Conservation (phyloP, 2,888 invertebrate genomes). For the Orthosia cruda region DNA sequence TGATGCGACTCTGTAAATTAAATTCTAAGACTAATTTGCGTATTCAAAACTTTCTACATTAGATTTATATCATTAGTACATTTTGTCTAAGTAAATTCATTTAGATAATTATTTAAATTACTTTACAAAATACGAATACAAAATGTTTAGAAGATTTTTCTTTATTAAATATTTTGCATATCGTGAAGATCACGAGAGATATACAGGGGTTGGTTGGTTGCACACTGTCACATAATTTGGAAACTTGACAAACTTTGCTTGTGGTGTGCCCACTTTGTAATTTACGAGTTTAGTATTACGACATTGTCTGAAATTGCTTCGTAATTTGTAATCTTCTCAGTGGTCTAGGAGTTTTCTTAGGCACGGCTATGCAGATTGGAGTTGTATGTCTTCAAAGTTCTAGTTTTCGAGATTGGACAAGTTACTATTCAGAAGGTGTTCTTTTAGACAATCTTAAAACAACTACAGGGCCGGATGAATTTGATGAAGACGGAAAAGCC, state of each 20-base stretch:
- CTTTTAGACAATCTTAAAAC: conserved; percentile 7
- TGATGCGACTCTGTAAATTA: conserved; percentile 28
- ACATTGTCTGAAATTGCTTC: conserved; percentile 78
- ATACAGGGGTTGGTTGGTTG: conserved; percentile 30
- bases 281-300: conserved; percentile 81
- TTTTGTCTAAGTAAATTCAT: conserved; percentile 30
- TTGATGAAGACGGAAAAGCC: neutral
- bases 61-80: conserved; percentile 34
- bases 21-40: conserved; percentile 43
- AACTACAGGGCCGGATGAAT: neutral
- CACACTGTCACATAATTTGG: conserved; percentile 57
- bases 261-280: conserved; percentile 80
- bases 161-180: conserved; percentile 32
- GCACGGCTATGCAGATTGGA: conserved; percentile 17
- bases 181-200: conserved; percentile 34
- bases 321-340: conserved; percentile 72
- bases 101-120: conserved; percentile 26
- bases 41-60: conserved; percentile 50
- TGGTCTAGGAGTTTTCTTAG: conserved; percentile 37
- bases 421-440: conserved; percentile 28
- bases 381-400: conserved; percentile 22
- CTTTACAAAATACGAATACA: conserved; percentile 6
- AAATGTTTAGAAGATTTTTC: neutral
- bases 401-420: conserved; percentile 22
- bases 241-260: conserved; percentile 71